Percentiles rank a stretch among this genome's conserved stretches.
These are phyloP conservation scores for Heteronetta atricapilla DNA, from an alignment of 2,113 vertebrate species.

Conservation along the genomic window DNA sequence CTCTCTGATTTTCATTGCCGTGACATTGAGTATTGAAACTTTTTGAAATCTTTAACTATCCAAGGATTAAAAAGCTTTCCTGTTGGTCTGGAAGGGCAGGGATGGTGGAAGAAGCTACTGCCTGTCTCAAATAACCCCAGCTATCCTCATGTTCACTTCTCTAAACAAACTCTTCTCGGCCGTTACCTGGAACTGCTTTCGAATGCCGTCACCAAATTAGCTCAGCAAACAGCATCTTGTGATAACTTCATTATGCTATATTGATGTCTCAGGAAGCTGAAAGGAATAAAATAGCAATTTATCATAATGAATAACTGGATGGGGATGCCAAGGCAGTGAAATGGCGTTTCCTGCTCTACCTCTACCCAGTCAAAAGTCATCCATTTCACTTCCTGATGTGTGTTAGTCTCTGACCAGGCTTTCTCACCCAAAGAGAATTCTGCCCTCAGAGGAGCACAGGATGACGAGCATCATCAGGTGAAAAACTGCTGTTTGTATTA, in stretches of 20 bases:
- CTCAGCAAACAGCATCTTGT: constrained; percentile 33
- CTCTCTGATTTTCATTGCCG: not conserved
- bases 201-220: constrained; percentile 11
- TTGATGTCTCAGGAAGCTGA: constrained; percentile 28
- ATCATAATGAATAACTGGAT: not conserved
- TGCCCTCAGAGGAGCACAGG: not conserved
- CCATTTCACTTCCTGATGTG: not conserved
- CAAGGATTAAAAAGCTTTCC: not conserved
- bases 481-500: not conserved
- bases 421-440: not conserved
- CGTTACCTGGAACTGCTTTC: not conserved
- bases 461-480: constrained; percentile 4
- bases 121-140: not conserved
- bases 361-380: not conserved
- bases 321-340: not conserved
- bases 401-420: not conserved
- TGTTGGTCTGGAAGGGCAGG: not conserved
- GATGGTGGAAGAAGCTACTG: not conserved
- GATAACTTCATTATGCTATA: constrained; percentile 41
- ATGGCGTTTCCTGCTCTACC: not conserved
- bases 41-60: not conserved
- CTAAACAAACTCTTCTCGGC: not conserved
- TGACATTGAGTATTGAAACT: not conserved
- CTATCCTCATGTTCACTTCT: not conserved
- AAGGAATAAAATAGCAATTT: constrained; percentile 29